Evolutionary conservation across 2,888 invertebrate species (phyloP), one percentile per base, ranked within the genome.

Genomic region (Dromius quadrimaculatus): DNA sequence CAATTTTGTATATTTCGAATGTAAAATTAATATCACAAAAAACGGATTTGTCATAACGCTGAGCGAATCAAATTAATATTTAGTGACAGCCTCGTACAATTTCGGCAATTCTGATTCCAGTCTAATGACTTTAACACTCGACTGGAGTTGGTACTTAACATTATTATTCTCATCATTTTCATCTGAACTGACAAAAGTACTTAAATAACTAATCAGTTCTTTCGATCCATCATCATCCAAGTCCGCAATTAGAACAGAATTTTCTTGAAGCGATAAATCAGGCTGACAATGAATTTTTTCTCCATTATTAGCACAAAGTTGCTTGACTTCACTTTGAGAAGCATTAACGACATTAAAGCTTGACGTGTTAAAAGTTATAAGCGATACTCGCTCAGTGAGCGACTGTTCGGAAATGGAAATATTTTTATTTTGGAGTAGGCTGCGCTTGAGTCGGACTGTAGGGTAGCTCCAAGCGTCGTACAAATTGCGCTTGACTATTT

Each of bases 121-220:
- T 57, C 90, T 86, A 74, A 92, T 86, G 22, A 91, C 87, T 77
- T 89, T 87, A 36, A 92, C 88, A 76, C 87, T 87, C 1, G 91
- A 91, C 45, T 88, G 85, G 50, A 92, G 81, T 65, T 87, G 86
- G 89, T 90, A 91, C 38, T 75, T 75, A 19, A 77, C 75, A 23
- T 74, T 72, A 23, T 71, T 57, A 19, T 77, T 75, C 65, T 83
- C 81, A 1, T 78, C 79, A 2, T 77, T 76, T 15, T 79, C 76
- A 57, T 77, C 74, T 47, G 83, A 83, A 63, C 84, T 77, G 17
- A 84, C 81, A 80, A 89, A 91, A 5, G 89, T 89, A 73, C 90
- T 90, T 75, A 87, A 87, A 78, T 92, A 93, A 43, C 90, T 92
- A 61, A 94, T 90, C 59, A 94, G 80, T 80, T 94, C 93, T 78